phyloP scores from a whole-genome alignment of 2,113 vertebrate species.

The Cottus gobio region DNA sequence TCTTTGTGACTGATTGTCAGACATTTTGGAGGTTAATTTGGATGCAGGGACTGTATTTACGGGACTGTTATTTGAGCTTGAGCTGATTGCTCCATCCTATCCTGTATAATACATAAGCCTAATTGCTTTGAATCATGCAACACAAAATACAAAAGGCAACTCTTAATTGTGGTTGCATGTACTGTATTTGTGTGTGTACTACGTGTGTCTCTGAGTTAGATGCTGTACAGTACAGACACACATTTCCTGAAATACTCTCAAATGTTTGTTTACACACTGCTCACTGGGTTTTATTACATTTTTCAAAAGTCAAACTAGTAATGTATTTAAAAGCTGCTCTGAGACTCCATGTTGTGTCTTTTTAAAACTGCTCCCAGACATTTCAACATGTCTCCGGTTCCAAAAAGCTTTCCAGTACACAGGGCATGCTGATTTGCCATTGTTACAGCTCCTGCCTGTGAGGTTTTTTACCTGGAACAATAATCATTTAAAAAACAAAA shows the following conservation, averaged over 20 bases:
- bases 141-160: background rate
- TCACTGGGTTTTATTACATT: background rate
- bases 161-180: too few species aligned
- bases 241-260: background rate
- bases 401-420: slow-evolving; percentile 20
- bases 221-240: background rate
- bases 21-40: background rate
- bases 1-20: background rate
- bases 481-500: slow-evolving; percentile 46
- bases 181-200: too few species aligned
- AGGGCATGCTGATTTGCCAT: background rate
- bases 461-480: slow-evolving; percentile 30
- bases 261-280: background rate
- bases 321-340: slow-evolving; percentile 1
- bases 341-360: slow-evolving; percentile 13
- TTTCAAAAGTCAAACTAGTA: slow-evolving; percentile 5
- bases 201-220: background rate
- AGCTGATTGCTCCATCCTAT: background rate
- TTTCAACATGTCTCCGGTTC: slow-evolving; percentile 27
- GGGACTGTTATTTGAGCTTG: background rate
- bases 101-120: background rate
- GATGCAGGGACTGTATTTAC: background rate
- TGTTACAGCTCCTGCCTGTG: slow-evolving; percentile 17
- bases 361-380: slow-evolving; percentile 13
- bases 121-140: slow-evolving; percentile 3